phyloP scores from a whole-genome alignment of 2,888 invertebrate genomes.

The Melanotus villosus region DNA sequence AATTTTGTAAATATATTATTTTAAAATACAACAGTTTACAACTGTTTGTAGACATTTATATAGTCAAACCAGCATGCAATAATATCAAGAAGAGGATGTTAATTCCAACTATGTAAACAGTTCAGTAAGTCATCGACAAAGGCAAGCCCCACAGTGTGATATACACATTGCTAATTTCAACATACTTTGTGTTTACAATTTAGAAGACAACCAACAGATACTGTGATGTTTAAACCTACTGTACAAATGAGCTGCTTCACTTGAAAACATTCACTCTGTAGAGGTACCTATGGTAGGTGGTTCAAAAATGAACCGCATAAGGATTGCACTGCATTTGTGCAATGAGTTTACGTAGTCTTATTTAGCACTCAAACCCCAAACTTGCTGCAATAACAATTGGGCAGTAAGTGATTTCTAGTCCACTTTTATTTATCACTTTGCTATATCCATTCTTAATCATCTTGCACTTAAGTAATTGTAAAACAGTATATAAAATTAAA shows the following conservation, averaged over 20 bases:
- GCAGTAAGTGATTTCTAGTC: slow-evolving; percentile 25
- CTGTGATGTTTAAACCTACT: slow-evolving; percentile 59
- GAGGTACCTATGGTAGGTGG: slow-evolving; percentile 68
- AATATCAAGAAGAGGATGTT: too few relatives aligned
- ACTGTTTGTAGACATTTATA: too few relatives aligned
- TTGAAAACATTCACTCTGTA: slow-evolving; percentile 65
- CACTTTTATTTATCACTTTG: slow-evolving; percentile 33
- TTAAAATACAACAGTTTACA: too few relatives aligned
- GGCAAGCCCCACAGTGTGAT: slow-evolving; percentile 36
- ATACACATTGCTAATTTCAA: slow-evolving; percentile 42
- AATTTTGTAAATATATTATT: too few relatives aligned
- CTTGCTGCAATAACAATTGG: slow-evolving; percentile 30
- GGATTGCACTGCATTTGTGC: slow-evolving; percentile 62
- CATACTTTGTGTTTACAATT: slow-evolving; percentile 42
- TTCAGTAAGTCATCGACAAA: slow-evolving; percentile 30
- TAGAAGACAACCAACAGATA: slow-evolving; percentile 49
- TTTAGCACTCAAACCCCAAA: slow-evolving; percentile 34
- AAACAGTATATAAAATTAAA: slow-evolving; percentile 57
- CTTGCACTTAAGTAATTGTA: slow-evolving; percentile 56
- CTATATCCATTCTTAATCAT: slow-evolving; percentile 49
- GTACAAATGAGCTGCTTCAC: slow-evolving; percentile 65
- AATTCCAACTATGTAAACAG: slow-evolving; percentile 30
- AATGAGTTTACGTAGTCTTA: slow-evolving; percentile 50
- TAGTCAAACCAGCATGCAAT: too few relatives aligned
- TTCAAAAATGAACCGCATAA: slow-evolving; percentile 63